These are phyloP conservation scores for Cephus rjabovi DNA, from an alignment of 2,888 invertebrate genomes.

Conservation along the genomic window DNA sequence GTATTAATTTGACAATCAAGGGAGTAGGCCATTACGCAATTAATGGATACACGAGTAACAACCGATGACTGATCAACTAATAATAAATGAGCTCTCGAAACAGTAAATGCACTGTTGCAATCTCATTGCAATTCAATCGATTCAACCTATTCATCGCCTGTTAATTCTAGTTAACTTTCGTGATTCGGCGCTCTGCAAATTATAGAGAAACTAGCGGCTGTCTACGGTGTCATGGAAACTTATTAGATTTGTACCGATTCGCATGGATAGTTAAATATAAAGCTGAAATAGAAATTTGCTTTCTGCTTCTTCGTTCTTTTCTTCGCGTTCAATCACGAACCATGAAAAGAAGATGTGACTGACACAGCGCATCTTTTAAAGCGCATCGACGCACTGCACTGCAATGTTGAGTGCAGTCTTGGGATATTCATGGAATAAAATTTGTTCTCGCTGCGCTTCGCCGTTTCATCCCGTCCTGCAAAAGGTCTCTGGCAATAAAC, in stretches of 20 bases:
- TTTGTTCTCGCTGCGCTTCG: not conserved
- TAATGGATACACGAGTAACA: not conserved
- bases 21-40: not conserved
- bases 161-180: not conserved
- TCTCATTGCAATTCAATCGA: not conserved
- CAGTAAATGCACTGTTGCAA: not conserved
- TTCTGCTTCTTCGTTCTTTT: no score
- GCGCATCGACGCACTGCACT: constrained; percentile 33
- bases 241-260: not conserved
- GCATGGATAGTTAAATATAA: no score
- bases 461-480: not conserved
- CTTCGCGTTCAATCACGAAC: no score
- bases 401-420: not conserved
- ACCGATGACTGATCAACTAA: not conserved
- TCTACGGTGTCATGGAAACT: not conserved
- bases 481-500: constrained; percentile 19
- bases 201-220: not conserved
- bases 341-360: not conserved
- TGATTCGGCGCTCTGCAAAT: not conserved
- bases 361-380: constrained; percentile 8
- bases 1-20: not conserved
- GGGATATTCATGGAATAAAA: not conserved
- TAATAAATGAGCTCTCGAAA: not conserved
- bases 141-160: not conserved
- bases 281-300: no score